Evolutionary conservation across 2,113 vertebrate species (phyloP), one percentile per base, ranked within the genome.

Genomic region (Ploceus nigricollis): DNA sequence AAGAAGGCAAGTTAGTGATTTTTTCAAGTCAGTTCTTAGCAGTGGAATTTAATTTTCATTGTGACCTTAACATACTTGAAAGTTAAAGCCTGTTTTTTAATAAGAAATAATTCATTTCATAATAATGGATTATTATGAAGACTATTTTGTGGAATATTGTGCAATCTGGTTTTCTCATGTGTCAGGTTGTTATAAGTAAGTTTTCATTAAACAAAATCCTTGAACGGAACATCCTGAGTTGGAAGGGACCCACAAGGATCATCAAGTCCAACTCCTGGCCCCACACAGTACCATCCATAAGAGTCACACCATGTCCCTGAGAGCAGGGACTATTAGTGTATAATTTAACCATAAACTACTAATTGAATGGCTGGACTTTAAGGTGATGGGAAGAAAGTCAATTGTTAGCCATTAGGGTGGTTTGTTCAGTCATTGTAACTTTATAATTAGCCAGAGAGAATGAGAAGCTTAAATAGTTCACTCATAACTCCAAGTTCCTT

Each of bases 231-330:
- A 27, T 42, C 4, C 13, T 14, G 51, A 39, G 45, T 66, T 82
- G 28, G 33, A 73, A 45, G 50, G 37, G 28, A n/a, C 13, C 8
- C 21, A 40, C n/a, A 40, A 31, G 24, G 25, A 47, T 75, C 23
- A 33, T 28, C 3, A 25, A 31, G 14, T 48, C 40, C 48, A 25
- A 0, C n/a, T 53, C 45, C 4, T 69, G 54, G 30, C 40, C 9
- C 7, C 1, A 0, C n/a, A 8, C 40, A 76, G n/a, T 9, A 7
- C 16, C 6, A 3, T 30, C 17, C 5, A 0, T 28, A 10, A 1
- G 24, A 35, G n/a, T 31, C 54, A 13, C 30, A 27, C 10, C 50
- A 1, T 1, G 7, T 31, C 11, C 35, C 22, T 31, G 48, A 30
- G 61, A 30, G n/a, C n/a, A n/a, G n/a, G n/a, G n/a, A 9, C 61